Evolutionary conservation across 1,140 invertebrate genomes (phyloP), one percentile per base, ranked within the genome.

Genomic region (Drosophila malerkotliana): DNA sequence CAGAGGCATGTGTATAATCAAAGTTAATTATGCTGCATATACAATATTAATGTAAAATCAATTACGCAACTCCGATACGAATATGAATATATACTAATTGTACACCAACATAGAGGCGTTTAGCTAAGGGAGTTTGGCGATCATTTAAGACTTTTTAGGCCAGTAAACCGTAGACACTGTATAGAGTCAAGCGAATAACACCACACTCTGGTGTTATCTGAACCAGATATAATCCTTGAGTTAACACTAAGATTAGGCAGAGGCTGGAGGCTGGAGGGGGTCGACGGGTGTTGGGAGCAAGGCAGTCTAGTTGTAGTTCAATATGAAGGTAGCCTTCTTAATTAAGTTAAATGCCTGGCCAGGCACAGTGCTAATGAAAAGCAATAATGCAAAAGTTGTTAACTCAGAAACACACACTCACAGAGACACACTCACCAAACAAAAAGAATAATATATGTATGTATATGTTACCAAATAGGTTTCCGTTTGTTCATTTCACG

Each of bases 1-100:
- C 21, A 55, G 61, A 24, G 39, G 54, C 56, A 60, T 82, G 81
- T 85, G 78, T 82, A 85, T 88, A 87, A 88, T 82, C 79, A 72
- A 87, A 87, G 71, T 79, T 76, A 75, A 75, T 81, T 87, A 87
- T 85, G 81, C 81, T 85, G 82, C 81, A 81, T 81, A 78, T 64
- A 85, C 78, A 85, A 87, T 85, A 85, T 67, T 72, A 80, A 60
- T 66, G 32, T 66, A 72, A 75, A 72, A 44, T 39, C 48, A 53
- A 64, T 74, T 39, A 69, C n/a, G 15, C 51, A 24, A 15, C 32
- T 37, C 18, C 30, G n/a, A 44, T 64, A 64, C 56, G 34, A 39
- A 72, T 56, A 56, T 51, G 44, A 66, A 14, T 45, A 56, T 52
- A 55, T 14, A 18, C 44, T 37, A 37, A 58, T 24, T 26, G 53